Conservation (phyloP, 1,140 invertebrate genomes). For the Meloidogyne chitwoodi region DNA sequence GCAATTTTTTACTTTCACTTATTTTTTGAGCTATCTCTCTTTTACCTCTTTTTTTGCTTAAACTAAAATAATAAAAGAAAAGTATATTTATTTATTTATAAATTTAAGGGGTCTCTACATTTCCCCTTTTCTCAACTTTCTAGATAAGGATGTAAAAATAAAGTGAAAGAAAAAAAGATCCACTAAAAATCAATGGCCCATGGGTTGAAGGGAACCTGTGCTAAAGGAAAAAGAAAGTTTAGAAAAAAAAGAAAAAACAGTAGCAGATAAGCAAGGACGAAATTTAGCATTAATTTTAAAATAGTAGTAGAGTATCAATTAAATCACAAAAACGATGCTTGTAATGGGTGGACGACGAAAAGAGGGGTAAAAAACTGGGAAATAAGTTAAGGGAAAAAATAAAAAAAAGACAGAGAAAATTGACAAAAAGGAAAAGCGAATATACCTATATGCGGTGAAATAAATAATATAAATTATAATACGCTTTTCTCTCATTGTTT, state of each 20-base stretch:
- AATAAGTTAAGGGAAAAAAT: not conserved
- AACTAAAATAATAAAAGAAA: not conserved
- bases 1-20: not conserved
- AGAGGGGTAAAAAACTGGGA: not conserved
- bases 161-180: not conserved
- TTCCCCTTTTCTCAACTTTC: not conserved
- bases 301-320: not conserved
- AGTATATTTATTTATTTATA: not conserved
- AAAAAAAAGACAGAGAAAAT: not conserved
- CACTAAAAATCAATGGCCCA: not conserved
- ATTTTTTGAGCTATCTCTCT: not conserved
- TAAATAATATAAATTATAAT: not conserved
- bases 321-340: not conserved
- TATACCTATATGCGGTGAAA: not conserved
- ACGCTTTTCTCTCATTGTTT: not conserved
- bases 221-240: not conserved
- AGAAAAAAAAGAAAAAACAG: not conserved
- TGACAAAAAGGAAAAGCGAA: not conserved
- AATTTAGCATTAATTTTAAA: not conserved
- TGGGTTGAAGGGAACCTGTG: not conserved
- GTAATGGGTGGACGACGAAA: not conserved
- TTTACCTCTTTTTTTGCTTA: not conserved
- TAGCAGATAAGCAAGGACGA: constrained; percentile 1
- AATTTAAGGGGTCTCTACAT: not conserved
- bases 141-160: not conserved